Percentiles rank a stretch among this genome's conserved stretches.
Evolutionary conservation across 2,797 vertebrate species (phyloP).

Genomic region (Amblyraja radiata): DNA sequence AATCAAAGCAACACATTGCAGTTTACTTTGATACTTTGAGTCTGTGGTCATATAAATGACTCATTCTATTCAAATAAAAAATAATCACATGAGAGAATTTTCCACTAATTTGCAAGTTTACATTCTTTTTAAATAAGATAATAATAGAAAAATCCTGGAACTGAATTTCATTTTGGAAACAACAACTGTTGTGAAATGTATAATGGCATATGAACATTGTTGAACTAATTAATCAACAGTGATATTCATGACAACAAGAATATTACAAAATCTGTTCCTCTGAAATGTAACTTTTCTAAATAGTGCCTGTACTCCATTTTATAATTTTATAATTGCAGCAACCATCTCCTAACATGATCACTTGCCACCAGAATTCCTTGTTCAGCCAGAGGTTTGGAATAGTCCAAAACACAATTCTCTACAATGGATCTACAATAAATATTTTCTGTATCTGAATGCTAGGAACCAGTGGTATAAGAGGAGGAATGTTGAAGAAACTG

Average conservation of each 20-base stretch:
- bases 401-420: background rate
- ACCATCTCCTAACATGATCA: background rate
- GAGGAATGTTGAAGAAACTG: background rate
- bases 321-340: background rate
- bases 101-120: background rate
- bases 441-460: background rate
- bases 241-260: background rate
- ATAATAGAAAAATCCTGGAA: background rate
- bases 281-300: background rate
- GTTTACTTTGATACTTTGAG: conserved; percentile 7
- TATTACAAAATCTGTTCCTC: background rate
- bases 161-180: background rate
- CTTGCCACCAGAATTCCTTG: background rate
- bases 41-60: background rate
- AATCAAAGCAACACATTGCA: background rate
- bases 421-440: background rate
- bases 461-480: background rate
- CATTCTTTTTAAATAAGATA: background rate
- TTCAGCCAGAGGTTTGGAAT: background rate
- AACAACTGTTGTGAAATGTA: background rate
- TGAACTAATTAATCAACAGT: background rate
- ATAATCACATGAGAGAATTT: background rate
- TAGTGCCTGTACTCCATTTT: too few species aligned
- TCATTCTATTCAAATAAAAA: conserved; percentile 6
- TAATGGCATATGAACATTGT: background rate